Base-by-base conservation (phyloP, 2,888 invertebrate species). In the Eupsilia transversa region DNA sequence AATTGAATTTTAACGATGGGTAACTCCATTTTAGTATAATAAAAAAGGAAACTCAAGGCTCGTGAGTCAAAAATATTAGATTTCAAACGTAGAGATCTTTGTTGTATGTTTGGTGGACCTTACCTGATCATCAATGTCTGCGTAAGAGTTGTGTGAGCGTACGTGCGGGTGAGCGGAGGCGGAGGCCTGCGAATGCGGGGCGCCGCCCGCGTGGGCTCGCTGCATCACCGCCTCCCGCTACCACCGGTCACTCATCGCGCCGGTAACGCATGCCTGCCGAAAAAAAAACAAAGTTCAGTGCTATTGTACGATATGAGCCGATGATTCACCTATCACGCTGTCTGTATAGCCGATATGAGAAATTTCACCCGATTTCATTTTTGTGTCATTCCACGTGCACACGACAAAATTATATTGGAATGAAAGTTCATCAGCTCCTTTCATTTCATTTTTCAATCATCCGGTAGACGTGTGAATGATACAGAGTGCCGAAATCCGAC, bases 71-170 rank as follows among this genome's bases (percentile, higher is more conserved):
- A 43, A 49, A 64, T 41, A 66, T n/a, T 30, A 33, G 3, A n/a
- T 33, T 66, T 66, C 4, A 6, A 46, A n/a, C 10, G 5, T 17
- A 20, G 43, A n/a, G n/a, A 61, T 14, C 49, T 23, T 20, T 7
- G 33, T 33, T 27, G 14, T 59, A 60, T 33, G 52, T 20, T 43
- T 52, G 67, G 87, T n/a, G 2, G 35, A 27, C 4, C 33, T 85
- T 78, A 96, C 96, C 96, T 96, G 96, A 86, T 96, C 96, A 89
- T 96, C 96, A 80, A 96, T 96, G 86, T 96, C 96, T 23, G 94
- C 89, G 91, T 95, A 95, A 73, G 92, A 87, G 70, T 88, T 84
- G 86, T 94, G 94, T 68, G 92, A 77, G 86, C 94, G 94, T 90
- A 94, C 92, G 85, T 89, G 91, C 72, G 86, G 81, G 86, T 90